Conservation (phyloP, 2,888 invertebrate species). For the Clunio marinus region DNA sequence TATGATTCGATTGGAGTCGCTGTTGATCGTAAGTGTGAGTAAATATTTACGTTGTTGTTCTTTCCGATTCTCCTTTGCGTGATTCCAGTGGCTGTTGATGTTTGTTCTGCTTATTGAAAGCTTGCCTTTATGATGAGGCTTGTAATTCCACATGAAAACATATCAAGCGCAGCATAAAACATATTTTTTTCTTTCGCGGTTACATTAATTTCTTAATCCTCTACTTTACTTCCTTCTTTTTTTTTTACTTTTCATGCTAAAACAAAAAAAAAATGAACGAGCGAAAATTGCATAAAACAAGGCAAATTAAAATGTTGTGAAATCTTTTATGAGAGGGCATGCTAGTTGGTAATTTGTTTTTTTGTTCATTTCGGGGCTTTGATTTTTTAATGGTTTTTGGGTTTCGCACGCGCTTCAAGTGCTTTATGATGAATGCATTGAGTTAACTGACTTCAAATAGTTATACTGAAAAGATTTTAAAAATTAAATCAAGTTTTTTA, state of each 20-base stretch:
- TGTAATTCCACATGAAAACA: slow-evolving; percentile 6
- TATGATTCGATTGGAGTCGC: slow-evolving; percentile 1
- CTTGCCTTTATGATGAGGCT: not conserved
- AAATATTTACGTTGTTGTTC: slow-evolving; percentile 6
- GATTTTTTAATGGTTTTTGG: not conserved
- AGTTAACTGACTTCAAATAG: too few species aligned
- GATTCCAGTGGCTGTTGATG: slow-evolving; percentile 35
- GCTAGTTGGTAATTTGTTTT: not conserved
- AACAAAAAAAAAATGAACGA: slow-evolving; percentile 4
- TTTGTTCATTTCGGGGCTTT: not conserved
- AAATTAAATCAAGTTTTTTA: not conserved
- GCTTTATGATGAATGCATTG: too few species aligned
- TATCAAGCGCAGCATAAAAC: not conserved
- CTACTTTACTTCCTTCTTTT: too few species aligned
- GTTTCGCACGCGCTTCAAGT: too few species aligned
- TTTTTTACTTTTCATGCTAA: not conserved
- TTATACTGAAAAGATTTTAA: too few species aligned
- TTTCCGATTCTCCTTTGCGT: slow-evolving; percentile 23
- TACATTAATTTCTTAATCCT: slow-evolving; percentile 16
- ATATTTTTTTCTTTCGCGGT: slow-evolving; percentile 10
- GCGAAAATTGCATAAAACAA: slow-evolving; percentile 21
- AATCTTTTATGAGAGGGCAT: not conserved
- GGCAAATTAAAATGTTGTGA: slow-evolving; percentile 21
- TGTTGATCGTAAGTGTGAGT: not conserved
- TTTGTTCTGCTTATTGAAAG: not conserved